Conservation (phyloP, 2,113 vertebrate species). For the Aviceda subcristata region DNA sequence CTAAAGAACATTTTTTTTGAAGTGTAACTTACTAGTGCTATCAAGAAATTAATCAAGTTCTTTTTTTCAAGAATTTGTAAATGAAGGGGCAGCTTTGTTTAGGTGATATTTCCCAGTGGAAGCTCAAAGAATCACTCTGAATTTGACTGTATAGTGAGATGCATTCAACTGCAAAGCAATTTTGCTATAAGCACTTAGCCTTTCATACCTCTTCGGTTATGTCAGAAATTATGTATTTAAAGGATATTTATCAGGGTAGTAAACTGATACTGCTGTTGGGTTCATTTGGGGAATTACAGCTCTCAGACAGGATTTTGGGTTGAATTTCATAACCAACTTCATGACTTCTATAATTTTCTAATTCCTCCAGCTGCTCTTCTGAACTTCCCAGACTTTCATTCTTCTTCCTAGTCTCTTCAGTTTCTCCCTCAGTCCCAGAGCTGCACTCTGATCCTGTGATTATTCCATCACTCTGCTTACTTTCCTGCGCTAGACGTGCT, state of each 20-base stretch:
- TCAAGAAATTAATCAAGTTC: not conserved
- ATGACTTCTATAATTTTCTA: not conserved
- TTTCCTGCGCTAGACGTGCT: not conserved
- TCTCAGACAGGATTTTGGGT: constrained; percentile 15
- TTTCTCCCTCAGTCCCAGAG: not conserved
- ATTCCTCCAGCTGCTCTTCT: constrained; percentile 26
- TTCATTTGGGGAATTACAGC: constrained; percentile 21
- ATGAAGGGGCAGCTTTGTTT: not conserved
- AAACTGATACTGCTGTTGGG: not conserved
- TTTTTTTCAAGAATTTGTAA: not conserved
- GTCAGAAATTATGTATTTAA: constrained; percentile 26
- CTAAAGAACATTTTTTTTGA: not conserved
- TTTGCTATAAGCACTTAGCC: not conserved
- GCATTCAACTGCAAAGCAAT: not conserved
- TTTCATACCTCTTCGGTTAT: not conserved
- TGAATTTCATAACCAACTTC: constrained; percentile 2
- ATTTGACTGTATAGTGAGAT: not conserved
- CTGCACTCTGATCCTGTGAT: not conserved
- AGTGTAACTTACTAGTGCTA: not conserved
- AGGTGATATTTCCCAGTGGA: not conserved
- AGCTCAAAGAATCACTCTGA: not conserved
- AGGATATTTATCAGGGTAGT: constrained; percentile 10
- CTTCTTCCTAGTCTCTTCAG: not conserved
- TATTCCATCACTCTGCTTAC: not conserved
- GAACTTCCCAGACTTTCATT: not conserved